Evolutionary conservation across 2,113 vertebrate species (phyloP).

Genomic region (Chionodraco myersi): DNA sequence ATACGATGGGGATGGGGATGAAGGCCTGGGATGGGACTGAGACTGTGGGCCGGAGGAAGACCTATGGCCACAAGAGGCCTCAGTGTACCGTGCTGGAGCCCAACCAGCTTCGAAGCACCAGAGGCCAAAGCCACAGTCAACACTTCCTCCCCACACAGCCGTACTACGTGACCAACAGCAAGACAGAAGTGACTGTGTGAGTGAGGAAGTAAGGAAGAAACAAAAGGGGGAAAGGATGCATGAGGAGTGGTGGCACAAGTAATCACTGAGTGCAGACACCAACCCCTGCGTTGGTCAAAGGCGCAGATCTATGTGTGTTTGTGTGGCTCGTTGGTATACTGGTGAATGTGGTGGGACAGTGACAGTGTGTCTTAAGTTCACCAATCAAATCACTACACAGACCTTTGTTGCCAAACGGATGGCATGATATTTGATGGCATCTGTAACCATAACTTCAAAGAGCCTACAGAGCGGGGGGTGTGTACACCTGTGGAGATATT

Average conservation of each 20-base stretch:
- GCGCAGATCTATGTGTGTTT: slow-evolving; percentile 62
- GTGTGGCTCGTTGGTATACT: slow-evolving; percentile 52
- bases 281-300: slow-evolving; percentile 43
- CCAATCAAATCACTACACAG: slow-evolving; percentile 55
- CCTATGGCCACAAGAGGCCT: slow-evolving; percentile 89
- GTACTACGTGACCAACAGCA: slow-evolving; percentile 99
- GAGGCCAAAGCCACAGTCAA: slow-evolving; percentile 86
- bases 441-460: slow-evolving; percentile 41
- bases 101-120: slow-evolving; percentile 89
- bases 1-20: slow-evolving; percentile 72
- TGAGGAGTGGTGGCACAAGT: slow-evolving; percentile 49
- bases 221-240: slow-evolving; percentile 47
- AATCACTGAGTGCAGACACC: slow-evolving; percentile 53
- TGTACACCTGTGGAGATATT: slow-evolving; percentile 49
- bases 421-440: slow-evolving; percentile 19
- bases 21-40: slow-evolving; percentile 95
- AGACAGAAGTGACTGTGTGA: slow-evolving; percentile 99
- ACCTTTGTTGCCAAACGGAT: slow-evolving; percentile 38
- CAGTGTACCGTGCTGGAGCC: slow-evolving; percentile 88
- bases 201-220: slow-evolving; percentile 55
- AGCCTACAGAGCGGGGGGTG: slow-evolving; percentile 45
- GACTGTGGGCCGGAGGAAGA: slow-evolving; percentile 91
- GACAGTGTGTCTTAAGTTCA: slow-evolving; percentile 52
- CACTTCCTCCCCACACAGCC: slow-evolving; percentile 95
- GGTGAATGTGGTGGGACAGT: slow-evolving; percentile 42